phyloP scores from a whole-genome alignment of 2,113 vertebrate species.

The Hemiscyllium ocellatum region DNA sequence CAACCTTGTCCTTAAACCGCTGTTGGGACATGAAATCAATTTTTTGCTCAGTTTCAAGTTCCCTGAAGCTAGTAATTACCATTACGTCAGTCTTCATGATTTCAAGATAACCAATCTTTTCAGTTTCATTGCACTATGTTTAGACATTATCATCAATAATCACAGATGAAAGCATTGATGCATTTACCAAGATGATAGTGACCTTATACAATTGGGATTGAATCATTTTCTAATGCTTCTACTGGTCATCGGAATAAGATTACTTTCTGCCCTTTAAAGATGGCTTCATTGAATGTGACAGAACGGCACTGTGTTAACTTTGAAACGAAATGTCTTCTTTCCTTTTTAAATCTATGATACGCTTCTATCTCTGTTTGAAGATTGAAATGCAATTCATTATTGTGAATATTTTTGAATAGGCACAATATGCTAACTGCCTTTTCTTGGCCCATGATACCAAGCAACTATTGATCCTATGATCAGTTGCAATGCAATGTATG shows the following conservation, averaged over 20 bases:
- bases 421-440: not conserved
- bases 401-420: not conserved
- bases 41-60: not conserved
- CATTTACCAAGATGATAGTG: not conserved
- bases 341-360: not conserved
- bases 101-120: conserved; percentile 21
- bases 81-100: not conserved
- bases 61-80: not conserved
- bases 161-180: not conserved
- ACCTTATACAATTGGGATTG: not conserved
- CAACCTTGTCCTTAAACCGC: not conserved
- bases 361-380: not conserved
- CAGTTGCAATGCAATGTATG: not conserved
- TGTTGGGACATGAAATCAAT: not conserved
- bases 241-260: not conserved
- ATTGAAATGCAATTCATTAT: not conserved
- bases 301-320: not conserved
- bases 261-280: not conserved
- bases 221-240: not conserved
- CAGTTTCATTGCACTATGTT: not conserved
- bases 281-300: not conserved
- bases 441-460: not conserved
- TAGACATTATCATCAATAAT: not conserved
- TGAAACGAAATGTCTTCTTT: not conserved
- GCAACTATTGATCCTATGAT: not conserved